Conservation (phyloP, 2,113 vertebrate genomes). For the Otocyon megalotis region DNA sequence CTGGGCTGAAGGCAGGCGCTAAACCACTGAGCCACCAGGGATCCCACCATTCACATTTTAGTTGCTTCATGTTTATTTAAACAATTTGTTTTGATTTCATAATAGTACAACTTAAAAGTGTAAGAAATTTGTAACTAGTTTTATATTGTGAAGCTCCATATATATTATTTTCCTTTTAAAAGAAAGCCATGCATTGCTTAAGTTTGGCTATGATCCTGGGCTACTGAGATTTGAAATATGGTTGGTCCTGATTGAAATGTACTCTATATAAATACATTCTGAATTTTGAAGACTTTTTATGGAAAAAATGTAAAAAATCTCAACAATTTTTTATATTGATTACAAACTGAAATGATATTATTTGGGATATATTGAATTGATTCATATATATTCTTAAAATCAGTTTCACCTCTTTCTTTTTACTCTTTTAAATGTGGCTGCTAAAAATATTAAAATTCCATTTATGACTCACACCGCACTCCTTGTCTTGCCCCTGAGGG, state of each 20-base stretch:
- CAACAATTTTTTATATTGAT: not conserved
- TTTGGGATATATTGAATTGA: not conserved
- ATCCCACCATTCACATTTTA: constrained; percentile 22
- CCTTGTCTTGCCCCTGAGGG: not conserved
- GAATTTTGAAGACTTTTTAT: not conserved
- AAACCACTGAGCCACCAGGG: no score
- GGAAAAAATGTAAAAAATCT: not conserved
- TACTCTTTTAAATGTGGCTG: not conserved
- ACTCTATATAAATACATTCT: not conserved
- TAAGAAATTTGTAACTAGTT: not conserved
- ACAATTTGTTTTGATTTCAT: constrained; percentile 7
- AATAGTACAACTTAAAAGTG: not conserved
- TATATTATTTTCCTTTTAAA: not conserved
- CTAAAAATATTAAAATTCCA: not conserved
- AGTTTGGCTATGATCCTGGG: not conserved
- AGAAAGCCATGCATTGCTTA: not conserved
- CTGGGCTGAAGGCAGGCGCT: no score
- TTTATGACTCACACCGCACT: rapidly evolving
- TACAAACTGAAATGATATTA: not conserved
- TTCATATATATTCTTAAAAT: not conserved
- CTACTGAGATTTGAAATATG: not conserved
- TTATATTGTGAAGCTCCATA: not conserved
- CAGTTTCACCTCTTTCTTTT: not conserved
- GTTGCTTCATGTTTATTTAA: constrained; percentile 42
- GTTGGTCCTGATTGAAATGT: not conserved